These are phyloP conservation scores for Lasioglossum baleicum DNA, from an alignment of 1,140 invertebrate genomes.

Conservation along the genomic window DNA sequence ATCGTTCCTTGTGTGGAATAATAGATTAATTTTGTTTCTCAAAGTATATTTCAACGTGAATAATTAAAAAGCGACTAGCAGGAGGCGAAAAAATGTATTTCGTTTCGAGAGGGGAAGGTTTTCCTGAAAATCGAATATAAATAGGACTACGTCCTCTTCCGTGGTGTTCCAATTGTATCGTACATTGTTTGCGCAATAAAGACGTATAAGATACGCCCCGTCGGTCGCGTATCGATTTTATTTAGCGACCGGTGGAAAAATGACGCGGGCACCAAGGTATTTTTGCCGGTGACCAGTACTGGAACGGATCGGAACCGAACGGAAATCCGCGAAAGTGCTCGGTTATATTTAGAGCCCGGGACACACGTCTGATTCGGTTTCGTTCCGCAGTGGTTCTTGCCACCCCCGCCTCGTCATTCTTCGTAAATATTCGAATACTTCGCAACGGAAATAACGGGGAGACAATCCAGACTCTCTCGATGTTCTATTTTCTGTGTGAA, in stretches of 20 bases:
- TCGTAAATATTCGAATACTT: constrained; percentile 36
- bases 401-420: not conserved
- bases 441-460: constrained; percentile 7
- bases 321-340: not conserved
- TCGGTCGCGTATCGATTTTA: constrained; percentile 6
- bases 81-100: too few species aligned
- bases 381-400: not conserved
- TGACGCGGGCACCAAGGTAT: not conserved
- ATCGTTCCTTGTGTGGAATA: too few species aligned
- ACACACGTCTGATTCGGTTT: constrained; percentile 1
- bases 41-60: too few species aligned
- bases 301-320: not conserved
- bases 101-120: too few species aligned
- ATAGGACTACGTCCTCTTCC: not conserved
- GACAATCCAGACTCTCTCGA: not conserved
- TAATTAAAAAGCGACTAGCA: too few species aligned
- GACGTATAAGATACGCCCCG: not conserved
- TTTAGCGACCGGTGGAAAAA: not conserved
- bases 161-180: not conserved
- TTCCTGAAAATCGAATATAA: too few species aligned
- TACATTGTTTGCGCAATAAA: too few species aligned
- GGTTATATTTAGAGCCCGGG: constrained; percentile 19
- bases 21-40: too few species aligned
- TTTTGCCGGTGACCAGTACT: not conserved
- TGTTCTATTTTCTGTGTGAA: not conserved